These are phyloP conservation scores for Drosophila borealis DNA, from an alignment of 2,888 invertebrate genomes.

Conservation along the genomic window DNA sequence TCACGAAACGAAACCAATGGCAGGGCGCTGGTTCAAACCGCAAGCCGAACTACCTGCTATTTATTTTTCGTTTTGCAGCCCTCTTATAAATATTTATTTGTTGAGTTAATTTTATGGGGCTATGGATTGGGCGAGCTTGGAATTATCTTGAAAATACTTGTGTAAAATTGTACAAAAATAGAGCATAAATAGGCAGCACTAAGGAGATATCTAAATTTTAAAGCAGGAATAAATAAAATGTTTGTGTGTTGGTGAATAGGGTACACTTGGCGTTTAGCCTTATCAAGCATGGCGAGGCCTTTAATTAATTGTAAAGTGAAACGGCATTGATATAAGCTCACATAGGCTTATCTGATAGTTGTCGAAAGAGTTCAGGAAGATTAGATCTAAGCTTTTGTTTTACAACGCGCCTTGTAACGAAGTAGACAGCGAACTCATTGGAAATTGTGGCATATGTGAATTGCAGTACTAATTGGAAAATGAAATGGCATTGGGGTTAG, in stretches of 20 bases:
- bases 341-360: background rate
- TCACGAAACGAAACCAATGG: too few species aligned
- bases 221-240: background rate
- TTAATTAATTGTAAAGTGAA: background rate
- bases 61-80: too few species aligned
- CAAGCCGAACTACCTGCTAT: too few species aligned
- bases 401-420: background rate
- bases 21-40: too few species aligned
- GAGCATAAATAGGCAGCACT: too few species aligned
- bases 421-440: constrained; percentile 3
- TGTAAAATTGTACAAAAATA: too few species aligned
- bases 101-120: too few species aligned
- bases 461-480: constrained; percentile 40
- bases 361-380: background rate
- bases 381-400: constrained; percentile 3
- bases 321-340: background rate
- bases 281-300: background rate
- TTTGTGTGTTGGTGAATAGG: background rate
- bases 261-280: background rate
- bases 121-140: too few species aligned
- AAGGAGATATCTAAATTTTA: too few species aligned
- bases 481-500: constrained; percentile 25
- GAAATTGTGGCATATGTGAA: constrained; percentile 14
- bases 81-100: too few species aligned
- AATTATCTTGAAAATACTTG: too few species aligned